A percentile compares a stretch with the other conserved stretches of the same genome.
Evolutionary conservation across 2,113 vertebrate species (phyloP).

Genomic region (Rafetus swinhoei): DNA sequence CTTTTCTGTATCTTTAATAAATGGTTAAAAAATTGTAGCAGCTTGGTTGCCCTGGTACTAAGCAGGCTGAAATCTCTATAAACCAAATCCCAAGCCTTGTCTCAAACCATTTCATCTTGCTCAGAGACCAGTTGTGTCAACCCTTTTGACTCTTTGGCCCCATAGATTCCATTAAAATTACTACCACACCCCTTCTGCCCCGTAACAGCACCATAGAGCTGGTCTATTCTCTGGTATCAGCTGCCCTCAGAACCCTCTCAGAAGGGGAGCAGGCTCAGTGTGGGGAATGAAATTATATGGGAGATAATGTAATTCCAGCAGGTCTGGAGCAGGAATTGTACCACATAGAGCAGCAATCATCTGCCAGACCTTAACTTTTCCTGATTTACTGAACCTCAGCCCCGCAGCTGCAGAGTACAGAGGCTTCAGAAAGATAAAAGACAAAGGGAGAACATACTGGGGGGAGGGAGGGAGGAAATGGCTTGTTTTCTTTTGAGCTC

Average conservation of each 20-base stretch:
- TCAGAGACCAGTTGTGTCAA: background rate
- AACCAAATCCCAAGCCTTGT: background rate
- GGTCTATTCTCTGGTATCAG: background rate
- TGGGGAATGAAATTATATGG: background rate
- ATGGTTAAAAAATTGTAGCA: background rate
- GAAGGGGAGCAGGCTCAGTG: background rate
- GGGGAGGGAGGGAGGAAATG: background rate
- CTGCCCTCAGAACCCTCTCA: background rate
- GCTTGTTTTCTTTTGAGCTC: background rate
- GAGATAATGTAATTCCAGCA: background rate
- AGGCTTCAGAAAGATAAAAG: background rate
- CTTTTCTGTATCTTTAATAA: background rate
- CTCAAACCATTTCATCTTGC: background rate
- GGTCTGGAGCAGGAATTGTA: background rate
- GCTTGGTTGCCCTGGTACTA: background rate
- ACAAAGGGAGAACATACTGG: background rate
- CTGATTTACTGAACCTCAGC: background rate
- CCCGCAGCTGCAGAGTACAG: background rate
- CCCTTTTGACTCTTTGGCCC: background rate
- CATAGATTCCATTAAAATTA: background rate
- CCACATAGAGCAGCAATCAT: background rate
- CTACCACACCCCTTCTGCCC: background rate
- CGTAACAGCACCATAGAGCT: background rate
- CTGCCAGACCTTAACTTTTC: background rate
- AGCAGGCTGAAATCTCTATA: background rate